phyloP scores from a whole-genome alignment of 2,888 invertebrate genomes.

The Euplagia quadripunctaria region DNA sequence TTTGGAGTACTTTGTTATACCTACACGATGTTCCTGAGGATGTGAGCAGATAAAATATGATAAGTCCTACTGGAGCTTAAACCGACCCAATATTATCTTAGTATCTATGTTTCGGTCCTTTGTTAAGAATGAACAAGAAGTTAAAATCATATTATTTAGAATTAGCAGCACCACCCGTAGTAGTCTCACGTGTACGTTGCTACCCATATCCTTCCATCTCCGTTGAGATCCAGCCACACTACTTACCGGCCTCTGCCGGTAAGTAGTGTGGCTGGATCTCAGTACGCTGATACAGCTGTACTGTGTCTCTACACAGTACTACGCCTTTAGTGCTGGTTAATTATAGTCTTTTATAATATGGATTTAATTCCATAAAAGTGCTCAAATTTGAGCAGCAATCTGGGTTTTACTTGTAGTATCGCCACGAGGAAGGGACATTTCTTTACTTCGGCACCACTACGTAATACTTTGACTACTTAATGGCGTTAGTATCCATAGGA shows the following conservation, averaged over 20 bases:
- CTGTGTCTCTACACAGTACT: too few relatives aligned
- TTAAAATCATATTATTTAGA: neutral
- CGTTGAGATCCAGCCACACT: neutral
- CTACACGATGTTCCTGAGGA: conserved; percentile 11
- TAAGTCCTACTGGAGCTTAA: neutral
- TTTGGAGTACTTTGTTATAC: conserved; percentile 26
- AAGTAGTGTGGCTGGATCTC: too few relatives aligned
- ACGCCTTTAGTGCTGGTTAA: too few relatives aligned
- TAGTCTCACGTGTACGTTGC: neutral
- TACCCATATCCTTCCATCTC: neutral
- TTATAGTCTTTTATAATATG: neutral
- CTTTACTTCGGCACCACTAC: neutral
- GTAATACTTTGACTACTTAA: neutral
- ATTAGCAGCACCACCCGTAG: neutral
- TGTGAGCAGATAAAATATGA: neutral
- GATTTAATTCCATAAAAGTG: neutral
- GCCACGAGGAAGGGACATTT: neutral
- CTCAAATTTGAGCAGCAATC: neutral
- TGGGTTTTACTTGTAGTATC: neutral
- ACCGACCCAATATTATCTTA: neutral
- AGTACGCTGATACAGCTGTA: neutral
- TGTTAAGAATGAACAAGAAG: neutral
- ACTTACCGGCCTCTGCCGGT: too few relatives aligned
- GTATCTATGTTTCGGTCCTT: neutral
- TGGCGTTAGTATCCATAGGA: neutral